phyloP scores from a whole-genome alignment of 2,888 invertebrate genomes.

The Chymomyza fuscimana region DNA sequence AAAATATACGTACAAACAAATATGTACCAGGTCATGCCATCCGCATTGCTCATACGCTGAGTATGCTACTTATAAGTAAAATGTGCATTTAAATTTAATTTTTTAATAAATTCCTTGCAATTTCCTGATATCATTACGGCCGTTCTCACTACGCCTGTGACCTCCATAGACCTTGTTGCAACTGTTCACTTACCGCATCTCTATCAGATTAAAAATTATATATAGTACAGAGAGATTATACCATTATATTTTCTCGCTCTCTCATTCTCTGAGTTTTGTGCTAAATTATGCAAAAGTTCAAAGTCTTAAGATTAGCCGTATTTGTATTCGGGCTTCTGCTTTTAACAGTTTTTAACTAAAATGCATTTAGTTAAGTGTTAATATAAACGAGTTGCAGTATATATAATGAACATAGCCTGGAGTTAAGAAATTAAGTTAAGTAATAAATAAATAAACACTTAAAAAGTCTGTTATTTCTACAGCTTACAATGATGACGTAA shows the following conservation, averaged over 20 bases:
- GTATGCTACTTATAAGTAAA: slow-evolving; percentile 48
- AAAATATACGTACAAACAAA: slow-evolving; percentile 15
- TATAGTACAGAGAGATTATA: background rate
- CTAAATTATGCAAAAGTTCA: slow-evolving; percentile 55
- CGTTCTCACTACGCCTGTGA: slow-evolving; percentile 38
- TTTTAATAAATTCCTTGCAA: slow-evolving; percentile 64
- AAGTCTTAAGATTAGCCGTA: slow-evolving; percentile 47
- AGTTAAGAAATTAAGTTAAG: too few relatives aligned
- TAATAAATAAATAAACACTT: too few relatives aligned
- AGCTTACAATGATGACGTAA: too few relatives aligned
- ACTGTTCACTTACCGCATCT: slow-evolving; percentile 16
- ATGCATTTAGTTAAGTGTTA: slow-evolving; percentile 61
- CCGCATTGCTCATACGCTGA: slow-evolving; percentile 52
- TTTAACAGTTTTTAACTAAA: slow-evolving; percentile 47
- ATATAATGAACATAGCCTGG: background rate
- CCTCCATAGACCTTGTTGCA: background rate
- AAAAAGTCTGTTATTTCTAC: too few relatives aligned
- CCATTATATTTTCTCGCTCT: too few relatives aligned
- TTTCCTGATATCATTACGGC: slow-evolving; percentile 32
- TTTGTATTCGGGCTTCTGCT: slow-evolving; percentile 19
- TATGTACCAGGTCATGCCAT: slow-evolving; percentile 23
- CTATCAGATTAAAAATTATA: slow-evolving; percentile 52
- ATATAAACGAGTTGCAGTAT: slow-evolving; percentile 29
- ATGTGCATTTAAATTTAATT: slow-evolving; percentile 70
- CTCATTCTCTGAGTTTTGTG: too few relatives aligned